phyloP scores from a whole-genome alignment of 1,140 invertebrate species.

The Chrysomallon squamiferum region DNA sequence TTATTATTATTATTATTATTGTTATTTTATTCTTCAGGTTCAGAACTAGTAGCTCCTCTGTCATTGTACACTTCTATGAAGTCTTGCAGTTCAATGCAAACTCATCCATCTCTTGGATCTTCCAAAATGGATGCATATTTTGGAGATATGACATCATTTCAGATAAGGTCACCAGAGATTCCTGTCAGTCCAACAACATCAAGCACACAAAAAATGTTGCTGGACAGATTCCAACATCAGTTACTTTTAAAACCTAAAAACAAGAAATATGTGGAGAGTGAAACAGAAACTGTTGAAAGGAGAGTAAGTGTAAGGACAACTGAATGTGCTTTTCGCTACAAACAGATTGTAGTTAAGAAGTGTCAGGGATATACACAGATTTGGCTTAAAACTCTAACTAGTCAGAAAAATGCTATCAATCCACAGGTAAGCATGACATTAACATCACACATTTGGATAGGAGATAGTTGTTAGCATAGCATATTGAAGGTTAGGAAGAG shows the following conservation, averaged over 20 bases:
- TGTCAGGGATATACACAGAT: constrained; percentile 59
- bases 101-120: not conserved
- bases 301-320: constrained; percentile 55
- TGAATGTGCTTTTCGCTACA: constrained; percentile 60
- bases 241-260: constrained; percentile 35
- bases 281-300: constrained; percentile 40
- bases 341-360: constrained; percentile 62
- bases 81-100: constrained; percentile 26
- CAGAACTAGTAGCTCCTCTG: constrained; percentile 32
- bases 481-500: no score
- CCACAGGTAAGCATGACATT: constrained; percentile 50
- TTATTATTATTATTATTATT: no score
- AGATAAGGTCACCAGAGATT: constrained; percentile 22
- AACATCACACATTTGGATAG: no score
- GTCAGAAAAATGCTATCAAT: constrained; percentile 58
- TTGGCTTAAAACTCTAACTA: constrained; percentile 57
- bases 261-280: constrained; percentile 32
- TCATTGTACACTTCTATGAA: constrained; percentile 38
- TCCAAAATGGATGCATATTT: constrained; percentile 20
- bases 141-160: constrained; percentile 39
- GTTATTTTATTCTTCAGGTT: constrained; percentile 10
- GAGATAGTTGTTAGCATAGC: no score
- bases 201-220: constrained; percentile 48
- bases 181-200: constrained; percentile 53
- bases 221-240: constrained; percentile 48